Evolutionary conservation across 2,113 vertebrate species (phyloP).

Genomic region (Willisornis vidua): DNA sequence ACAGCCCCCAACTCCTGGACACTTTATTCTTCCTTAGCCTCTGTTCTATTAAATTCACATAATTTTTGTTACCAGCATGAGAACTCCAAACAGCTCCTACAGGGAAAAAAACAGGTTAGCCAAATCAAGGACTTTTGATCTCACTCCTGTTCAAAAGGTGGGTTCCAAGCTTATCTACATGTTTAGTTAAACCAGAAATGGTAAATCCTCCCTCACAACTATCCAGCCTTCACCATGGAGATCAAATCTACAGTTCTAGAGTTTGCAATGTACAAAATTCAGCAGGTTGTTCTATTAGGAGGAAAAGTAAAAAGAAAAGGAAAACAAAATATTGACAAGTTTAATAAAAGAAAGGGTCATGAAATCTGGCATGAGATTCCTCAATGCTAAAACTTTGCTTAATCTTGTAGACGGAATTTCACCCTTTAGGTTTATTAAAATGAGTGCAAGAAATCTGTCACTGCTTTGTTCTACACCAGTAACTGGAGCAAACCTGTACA

Average conservation of each 20-base stretch:
- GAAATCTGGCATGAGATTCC: not conserved
- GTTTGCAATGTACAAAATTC: not conserved
- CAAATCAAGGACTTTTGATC: not conserved
- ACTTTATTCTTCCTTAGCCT: not conserved
- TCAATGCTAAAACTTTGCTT: not conserved
- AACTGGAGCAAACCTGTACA: not conserved
- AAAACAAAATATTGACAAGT: not conserved
- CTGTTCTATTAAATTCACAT: not conserved
- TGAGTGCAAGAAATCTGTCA: not conserved
- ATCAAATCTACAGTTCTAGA: not conserved
- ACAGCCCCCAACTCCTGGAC: not conserved
- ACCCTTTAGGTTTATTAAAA: not conserved
- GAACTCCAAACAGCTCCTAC: not conserved
- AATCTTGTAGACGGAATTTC: not conserved
- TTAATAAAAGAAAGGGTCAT: not conserved
- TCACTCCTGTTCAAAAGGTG: not conserved
- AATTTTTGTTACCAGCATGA: not conserved
- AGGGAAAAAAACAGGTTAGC: not conserved
- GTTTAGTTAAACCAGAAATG: not conserved
- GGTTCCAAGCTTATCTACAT: not conserved
- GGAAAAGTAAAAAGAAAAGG: not conserved
- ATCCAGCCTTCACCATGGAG: not conserved
- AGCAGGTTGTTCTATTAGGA: not conserved
- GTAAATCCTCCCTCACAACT: not conserved
- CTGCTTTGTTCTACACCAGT: not conserved